These are phyloP conservation scores for Pocillopora grandis DNA, from an alignment of 92 coral and sea anemone species.

Conservation along the genomic window DNA sequence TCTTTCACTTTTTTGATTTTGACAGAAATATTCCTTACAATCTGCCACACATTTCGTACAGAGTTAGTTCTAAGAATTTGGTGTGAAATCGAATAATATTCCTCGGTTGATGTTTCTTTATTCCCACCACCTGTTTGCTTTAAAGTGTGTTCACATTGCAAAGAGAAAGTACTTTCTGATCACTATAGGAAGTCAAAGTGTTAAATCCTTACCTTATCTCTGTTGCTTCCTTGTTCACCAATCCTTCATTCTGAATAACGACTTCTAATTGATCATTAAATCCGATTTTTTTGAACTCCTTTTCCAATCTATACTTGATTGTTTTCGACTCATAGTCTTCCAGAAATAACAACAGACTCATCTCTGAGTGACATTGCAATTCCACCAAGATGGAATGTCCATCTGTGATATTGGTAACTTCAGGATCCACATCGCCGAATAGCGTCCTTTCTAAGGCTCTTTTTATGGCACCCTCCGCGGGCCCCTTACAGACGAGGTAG, in stretches of 20 bases:
- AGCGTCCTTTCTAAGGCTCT: constrained; percentile 24
- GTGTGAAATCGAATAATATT: too few species aligned
- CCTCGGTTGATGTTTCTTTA: too few species aligned
- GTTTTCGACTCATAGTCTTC: constrained; percentile 28
- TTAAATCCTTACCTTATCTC: constrained; percentile 4
- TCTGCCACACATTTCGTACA: too few species aligned
- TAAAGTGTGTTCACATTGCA: background rate
- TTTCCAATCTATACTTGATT: constrained; percentile 15
- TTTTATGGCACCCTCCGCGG: constrained; percentile 24
- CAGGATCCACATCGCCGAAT: constrained; percentile 24
- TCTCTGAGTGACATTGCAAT: constrained; percentile 20
- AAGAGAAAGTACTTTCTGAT: background rate
- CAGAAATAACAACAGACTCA: constrained; percentile 28
- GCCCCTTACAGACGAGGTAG: constrained; percentile 33
- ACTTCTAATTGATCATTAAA: constrained; percentile 18
- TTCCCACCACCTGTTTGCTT: background rate
- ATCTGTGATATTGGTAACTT: constrained; percentile 9
- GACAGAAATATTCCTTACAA: too few species aligned
- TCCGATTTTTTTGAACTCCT: constrained; percentile 34
- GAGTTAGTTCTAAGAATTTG: too few species aligned
- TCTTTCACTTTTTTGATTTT: too few species aligned
- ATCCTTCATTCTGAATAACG: background rate
- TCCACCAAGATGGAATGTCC: constrained; percentile 38
- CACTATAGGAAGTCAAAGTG: background rate
- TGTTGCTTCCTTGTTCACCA: background rate